Base-by-base conservation (phyloP, 2,113 vertebrate species). In the Cyanoramphus novaezelandiae region DNA sequence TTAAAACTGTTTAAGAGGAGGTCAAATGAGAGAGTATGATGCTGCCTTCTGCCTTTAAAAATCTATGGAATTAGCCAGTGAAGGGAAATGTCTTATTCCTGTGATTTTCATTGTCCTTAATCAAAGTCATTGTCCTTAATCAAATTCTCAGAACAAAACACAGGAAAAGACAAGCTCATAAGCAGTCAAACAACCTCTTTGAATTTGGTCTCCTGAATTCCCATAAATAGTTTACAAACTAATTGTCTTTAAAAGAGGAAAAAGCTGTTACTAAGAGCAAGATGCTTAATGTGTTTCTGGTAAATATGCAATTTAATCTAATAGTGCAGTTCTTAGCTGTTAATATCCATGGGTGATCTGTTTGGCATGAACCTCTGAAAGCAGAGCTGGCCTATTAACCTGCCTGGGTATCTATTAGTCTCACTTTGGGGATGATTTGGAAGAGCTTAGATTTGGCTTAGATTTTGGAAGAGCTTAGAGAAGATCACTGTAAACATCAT, bases 231-330 rank as follows among this genome's bases (percentile, higher is more conserved):
- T 92, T 88, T 86, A 57, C 81, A 74, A 92, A 86, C 33, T 86
- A 84, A 94, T 91, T 90, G 37, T 63, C n/a, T 95, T 95, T 82
- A 82, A 70, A 88, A 75, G 60, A 81, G 64, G 64, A 69, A 74
- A 87, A 62, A 59, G 24, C 50, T 84, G 25, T 71, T 93, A 67
- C 72, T 75, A 16, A 78, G 83, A 69, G 69, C 83, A 88, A 75
- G 60, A 75, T 82, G 76, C 43, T 86, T 70, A 77, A 78, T 80
- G 44, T 12, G 1, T 83, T 94, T 92, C 60, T 94, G 60, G 68
- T 86, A 95, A 91, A 94, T 91, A 93, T 6, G 20, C 72, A 53
- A 17, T 95, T 93, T 92, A 84, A 93, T 82, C 67, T 85, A 82
- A 92, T 84, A 95, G 83, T 1, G 1, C 35, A 78, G 13, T 62